These are phyloP conservation scores for Crypturellus tataupa DNA, from an alignment of 2,797 vertebrate genomes.

Conservation along the genomic window DNA sequence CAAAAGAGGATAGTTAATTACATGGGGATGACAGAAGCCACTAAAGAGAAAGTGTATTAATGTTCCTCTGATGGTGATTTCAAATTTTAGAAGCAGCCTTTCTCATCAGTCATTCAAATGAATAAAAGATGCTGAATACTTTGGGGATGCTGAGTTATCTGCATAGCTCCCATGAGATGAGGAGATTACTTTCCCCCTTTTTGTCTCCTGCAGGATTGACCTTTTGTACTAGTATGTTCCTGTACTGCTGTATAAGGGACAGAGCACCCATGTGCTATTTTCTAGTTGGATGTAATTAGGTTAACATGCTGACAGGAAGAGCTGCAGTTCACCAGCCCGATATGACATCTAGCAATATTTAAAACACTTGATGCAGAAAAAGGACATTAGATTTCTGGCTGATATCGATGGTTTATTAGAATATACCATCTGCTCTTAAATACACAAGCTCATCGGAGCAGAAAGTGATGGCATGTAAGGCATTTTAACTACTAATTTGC, in stretches of 20 bases:
- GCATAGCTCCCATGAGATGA: neutral
- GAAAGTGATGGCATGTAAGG: constrained; percentile 49
- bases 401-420: constrained; percentile 67
- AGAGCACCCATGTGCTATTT: neutral
- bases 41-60: neutral
- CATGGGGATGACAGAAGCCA: neutral
- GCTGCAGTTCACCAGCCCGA: neutral
- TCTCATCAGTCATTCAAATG: neutral
- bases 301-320: constrained; percentile 11
- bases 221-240: neutral
- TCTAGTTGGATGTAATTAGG: neutral
- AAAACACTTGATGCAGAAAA: constrained; percentile 48
- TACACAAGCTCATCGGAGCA: constrained; percentile 45
- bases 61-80: neutral
- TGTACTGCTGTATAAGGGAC: neutral
- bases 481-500: constrained; percentile 75
- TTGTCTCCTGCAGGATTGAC: neutral
- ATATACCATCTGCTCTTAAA: constrained; percentile 59
- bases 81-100: neutral
- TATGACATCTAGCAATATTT: constrained; percentile 18
- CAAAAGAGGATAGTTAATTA: neutral
- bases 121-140: neutral
- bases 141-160: neutral
- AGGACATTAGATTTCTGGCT: constrained; percentile 63
- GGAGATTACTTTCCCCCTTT: neutral